Percentiles rank a stretch among this genome's conserved stretches.
These are phyloP conservation scores for Poeciliopsis retropinna DNA, from an alignment of 2,113 vertebrate species.

Conservation along the genomic window DNA sequence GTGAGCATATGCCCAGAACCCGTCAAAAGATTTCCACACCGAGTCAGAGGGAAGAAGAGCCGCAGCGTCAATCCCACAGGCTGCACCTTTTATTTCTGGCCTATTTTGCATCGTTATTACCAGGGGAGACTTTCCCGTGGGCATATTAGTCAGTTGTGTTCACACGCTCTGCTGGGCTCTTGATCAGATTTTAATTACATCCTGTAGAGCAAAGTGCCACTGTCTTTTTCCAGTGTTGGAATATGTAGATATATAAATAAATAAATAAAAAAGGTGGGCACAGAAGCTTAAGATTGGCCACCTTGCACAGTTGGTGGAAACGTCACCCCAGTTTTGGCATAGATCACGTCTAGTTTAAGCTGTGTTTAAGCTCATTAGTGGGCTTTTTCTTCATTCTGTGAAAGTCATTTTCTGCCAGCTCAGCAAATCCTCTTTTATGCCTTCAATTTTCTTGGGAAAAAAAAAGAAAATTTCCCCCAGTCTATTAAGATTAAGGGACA, in stretches of 20 bases:
- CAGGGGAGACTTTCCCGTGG: constrained; percentile 28
- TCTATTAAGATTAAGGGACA: not conserved
- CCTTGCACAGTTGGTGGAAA: not conserved
- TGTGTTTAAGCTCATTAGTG: not conserved
- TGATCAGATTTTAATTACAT: constrained; percentile 63
- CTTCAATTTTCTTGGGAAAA: not conserved
- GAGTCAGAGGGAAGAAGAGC: constrained; percentile 28
- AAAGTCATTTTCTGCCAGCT: not conserved
- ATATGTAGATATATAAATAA: too few relatives aligned
- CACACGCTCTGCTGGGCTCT: constrained; percentile 43
- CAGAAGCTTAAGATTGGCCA: not conserved
- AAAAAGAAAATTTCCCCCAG: not conserved
- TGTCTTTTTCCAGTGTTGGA: not conserved
- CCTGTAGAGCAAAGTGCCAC: constrained; percentile 22
- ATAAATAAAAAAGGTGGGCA: too few relatives aligned
- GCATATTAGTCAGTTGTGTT: constrained; percentile 46
- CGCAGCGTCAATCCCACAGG: constrained; percentile 18
- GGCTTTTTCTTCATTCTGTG: not conserved
- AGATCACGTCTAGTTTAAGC: not conserved
- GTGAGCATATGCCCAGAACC: constrained; percentile 5
- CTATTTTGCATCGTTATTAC: not conserved
- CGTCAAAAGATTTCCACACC: constrained; percentile 23
- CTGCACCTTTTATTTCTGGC: not conserved
- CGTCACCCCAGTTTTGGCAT: not conserved
- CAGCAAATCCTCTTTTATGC: not conserved